Evolutionary conservation across 2,888 invertebrate genomes (phyloP).

Genomic region (Cephus rjabovi): DNA sequence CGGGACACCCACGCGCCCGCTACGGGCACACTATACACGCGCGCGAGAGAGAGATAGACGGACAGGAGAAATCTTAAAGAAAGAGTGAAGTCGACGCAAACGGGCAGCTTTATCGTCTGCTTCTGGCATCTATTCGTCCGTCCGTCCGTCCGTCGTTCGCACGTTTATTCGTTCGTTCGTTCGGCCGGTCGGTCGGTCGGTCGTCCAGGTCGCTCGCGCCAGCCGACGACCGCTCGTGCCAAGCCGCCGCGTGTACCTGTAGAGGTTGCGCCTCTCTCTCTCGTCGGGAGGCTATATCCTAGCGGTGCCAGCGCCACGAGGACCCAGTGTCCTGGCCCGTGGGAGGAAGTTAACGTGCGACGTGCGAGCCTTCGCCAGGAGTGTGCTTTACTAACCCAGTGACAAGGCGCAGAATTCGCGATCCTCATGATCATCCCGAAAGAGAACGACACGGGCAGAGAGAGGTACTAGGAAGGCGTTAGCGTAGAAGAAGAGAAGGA

Average conservation of each 20-base stretch:
- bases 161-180: conserved; percentile 14
- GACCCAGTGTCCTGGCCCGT: conserved; percentile 4
- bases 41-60: background rate
- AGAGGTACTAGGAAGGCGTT: conserved; percentile 15
- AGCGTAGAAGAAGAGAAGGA: conserved; percentile 21
- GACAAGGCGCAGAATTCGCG: conserved; percentile 18
- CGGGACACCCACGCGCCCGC: conserved; percentile 6
- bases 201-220: conserved; percentile 11
- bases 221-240: conserved; percentile 13
- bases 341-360: background rate
- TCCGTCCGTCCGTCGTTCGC: background rate
- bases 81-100: background rate
- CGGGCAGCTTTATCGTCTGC: conserved; percentile 8
- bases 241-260: conserved; percentile 23
- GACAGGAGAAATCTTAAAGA: background rate
- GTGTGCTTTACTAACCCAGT: conserved; percentile 34
- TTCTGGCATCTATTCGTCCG: conserved; percentile 1
- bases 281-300: background rate
- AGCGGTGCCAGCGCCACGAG: conserved; percentile 6
- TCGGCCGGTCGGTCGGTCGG: conserved; percentile 14
- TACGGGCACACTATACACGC: background rate
- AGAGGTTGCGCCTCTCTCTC: background rate
- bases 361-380: conserved; percentile 18
- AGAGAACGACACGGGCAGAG: conserved; percentile 3
- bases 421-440: conserved; percentile 10